These are phyloP conservation scores for Anagrus nilaparvatae DNA, from an alignment of 1,140 invertebrate genomes.

Conservation along the genomic window DNA sequence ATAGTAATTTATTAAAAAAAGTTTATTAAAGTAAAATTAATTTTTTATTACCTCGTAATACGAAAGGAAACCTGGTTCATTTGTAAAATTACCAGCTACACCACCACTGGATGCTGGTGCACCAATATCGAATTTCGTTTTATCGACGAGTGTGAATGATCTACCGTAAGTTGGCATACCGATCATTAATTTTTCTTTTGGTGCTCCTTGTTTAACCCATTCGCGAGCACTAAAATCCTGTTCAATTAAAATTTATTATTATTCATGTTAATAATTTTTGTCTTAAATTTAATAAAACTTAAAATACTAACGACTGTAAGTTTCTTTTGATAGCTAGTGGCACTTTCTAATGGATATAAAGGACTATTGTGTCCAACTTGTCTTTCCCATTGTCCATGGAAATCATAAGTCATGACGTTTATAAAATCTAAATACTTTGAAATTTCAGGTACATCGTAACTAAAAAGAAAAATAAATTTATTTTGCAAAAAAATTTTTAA, in stretches of 20 bases:
- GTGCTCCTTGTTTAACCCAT: constrained; percentile 90
- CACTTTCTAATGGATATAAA: constrained; percentile 77
- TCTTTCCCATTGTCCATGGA: constrained; percentile 87
- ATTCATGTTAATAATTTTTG: background rate
- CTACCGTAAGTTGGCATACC: constrained; percentile 93
- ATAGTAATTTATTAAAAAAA: constrained; percentile 4
- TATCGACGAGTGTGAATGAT: constrained; percentile 85
- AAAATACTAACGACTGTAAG: constrained; percentile 65
- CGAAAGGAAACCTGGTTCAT: constrained; percentile 82
- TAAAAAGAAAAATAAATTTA: constrained; percentile 22
- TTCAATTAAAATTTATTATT: too few relatives aligned
- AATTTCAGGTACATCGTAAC: constrained; percentile 88
- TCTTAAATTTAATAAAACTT: constrained; percentile 1
- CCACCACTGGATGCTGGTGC: constrained; percentile 82
- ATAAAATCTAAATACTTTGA: constrained; percentile 90
- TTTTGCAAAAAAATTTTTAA: background rate
- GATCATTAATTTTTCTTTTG: constrained; percentile 89
- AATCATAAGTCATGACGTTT: constrained; percentile 92
- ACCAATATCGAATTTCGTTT: constrained; percentile 83
- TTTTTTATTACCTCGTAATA: constrained; percentile 70
- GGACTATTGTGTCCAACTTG: constrained; percentile 89
- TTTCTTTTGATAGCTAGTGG: constrained; percentile 83
- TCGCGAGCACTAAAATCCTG: constrained; percentile 84
- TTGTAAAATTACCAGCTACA: constrained; percentile 71
- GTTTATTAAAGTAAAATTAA: constrained; percentile 1